Percentiles rank a stretch among this genome's conserved stretches.
Evolutionary conservation across 1,140 invertebrate species (phyloP).

Genomic region (Thalassaphorura encarpata): DNA sequence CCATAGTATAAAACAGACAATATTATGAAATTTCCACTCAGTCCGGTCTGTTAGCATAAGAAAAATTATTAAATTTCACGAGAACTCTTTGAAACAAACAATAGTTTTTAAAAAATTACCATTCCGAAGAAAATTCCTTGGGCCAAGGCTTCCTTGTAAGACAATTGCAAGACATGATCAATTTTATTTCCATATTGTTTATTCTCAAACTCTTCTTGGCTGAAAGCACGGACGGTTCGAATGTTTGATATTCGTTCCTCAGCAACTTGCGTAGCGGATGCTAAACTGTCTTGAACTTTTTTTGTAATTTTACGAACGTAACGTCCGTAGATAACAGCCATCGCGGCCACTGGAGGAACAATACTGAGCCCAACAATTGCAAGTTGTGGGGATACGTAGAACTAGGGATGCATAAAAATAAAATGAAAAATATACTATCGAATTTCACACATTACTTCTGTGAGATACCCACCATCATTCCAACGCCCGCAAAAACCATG

Average conservation of each 20-base stretch:
- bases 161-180: conserved; percentile 60
- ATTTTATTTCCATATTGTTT: conserved; percentile 58
- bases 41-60: conserved; percentile 59
- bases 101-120: conserved; percentile 42
- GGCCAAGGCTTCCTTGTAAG: conserved; percentile 77
- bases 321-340: conserved; percentile 81
- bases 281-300: conserved; percentile 48
- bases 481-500: conserved; percentile 71
- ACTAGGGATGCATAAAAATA: conserved; percentile 41
- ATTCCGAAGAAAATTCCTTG: conserved; percentile 83
- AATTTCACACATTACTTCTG: conserved; percentile 1
- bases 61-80: not conserved
- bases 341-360: conserved; percentile 73
- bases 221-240: conserved; percentile 86
- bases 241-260: conserved; percentile 92
- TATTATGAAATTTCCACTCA: conserved; percentile 85
- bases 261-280: conserved; percentile 62
- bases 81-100: not conserved
- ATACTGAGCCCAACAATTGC: conserved; percentile 72
- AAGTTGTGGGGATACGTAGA: conserved; percentile 82
- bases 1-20: conserved; percentile 89
- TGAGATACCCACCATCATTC: conserved; percentile 72
- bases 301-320: conserved; percentile 77
- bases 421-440: not conserved
- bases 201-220: conserved; percentile 70